Percentiles rank a stretch among this genome's conserved stretches.
Conservation (phyloP, 2,888 invertebrate genomes). For the Drosophila kambysellisi region DNA sequence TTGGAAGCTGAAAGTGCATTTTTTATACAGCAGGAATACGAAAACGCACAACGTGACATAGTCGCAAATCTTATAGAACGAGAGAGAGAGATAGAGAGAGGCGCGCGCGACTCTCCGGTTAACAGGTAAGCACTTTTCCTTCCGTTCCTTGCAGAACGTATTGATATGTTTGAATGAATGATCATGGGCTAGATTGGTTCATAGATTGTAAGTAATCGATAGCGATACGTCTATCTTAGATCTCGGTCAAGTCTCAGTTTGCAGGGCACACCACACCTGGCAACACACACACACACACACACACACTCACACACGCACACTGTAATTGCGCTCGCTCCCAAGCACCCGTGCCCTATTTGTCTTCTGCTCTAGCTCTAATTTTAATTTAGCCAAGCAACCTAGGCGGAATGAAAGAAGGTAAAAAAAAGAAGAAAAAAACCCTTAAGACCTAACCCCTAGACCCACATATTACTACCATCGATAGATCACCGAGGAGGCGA, state of each 20-base stretch:
- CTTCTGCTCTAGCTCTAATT: constrained; percentile 80
- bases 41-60: constrained; percentile 51
- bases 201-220: constrained; percentile 43
- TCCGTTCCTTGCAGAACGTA: constrained; percentile 14
- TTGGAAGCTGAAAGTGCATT: not conserved
- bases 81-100: not conserved
- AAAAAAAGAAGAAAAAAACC: constrained; percentile 23
- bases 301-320: not conserved
- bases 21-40: not conserved
- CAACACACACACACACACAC: constrained; percentile 22
- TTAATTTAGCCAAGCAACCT: constrained; percentile 69
- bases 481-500: not conserved
- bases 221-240: constrained; percentile 26
- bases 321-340: constrained; percentile 70
- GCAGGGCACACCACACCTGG: constrained; percentile 56
- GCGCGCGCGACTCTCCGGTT: constrained; percentile 14
- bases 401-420: constrained; percentile 18
- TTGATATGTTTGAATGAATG: not conserved
- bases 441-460: constrained; percentile 57
- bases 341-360: constrained; percentile 53
- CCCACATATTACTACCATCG: constrained; percentile 1
- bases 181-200: constrained; percentile 4
- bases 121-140: constrained; percentile 40
- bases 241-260: constrained; percentile 19
- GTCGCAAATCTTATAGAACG: constrained; percentile 39